Conservation (phyloP, 2,888 invertebrate species). For the Morpho achilles region DNA sequence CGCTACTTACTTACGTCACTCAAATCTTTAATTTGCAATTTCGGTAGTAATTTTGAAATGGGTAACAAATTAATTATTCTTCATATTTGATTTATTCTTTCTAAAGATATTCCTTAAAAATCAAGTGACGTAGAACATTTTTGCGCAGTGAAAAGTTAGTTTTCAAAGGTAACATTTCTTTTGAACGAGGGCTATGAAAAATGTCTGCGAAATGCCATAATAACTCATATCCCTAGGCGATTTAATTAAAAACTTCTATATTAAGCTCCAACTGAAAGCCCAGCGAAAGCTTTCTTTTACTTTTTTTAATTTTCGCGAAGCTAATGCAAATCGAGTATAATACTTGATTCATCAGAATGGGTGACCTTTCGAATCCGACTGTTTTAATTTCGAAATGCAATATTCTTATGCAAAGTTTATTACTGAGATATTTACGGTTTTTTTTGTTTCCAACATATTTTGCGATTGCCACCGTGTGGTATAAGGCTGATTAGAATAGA, state of each 20-base stretch:
- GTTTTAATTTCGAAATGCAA: conserved; percentile 9
- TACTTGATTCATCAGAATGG: conserved; percentile 10
- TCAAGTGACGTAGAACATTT: conserved; percentile 2
- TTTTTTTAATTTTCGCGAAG: conserved; percentile 12
- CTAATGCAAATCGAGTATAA: conserved; percentile 18
- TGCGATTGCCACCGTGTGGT: too few species aligned
- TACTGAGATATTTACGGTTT: conserved; percentile 1
- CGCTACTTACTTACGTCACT: too few species aligned
- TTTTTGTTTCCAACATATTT: neutral
- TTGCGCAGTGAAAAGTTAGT: conserved; percentile 7
- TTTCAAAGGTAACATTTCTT: conserved; percentile 5
- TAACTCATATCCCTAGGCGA: conserved; percentile 17
- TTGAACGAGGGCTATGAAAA: conserved; percentile 4
- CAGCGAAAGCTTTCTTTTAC: conserved; percentile 10
- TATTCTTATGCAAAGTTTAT: conserved; percentile 4
- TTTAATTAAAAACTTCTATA: conserved; percentile 20
- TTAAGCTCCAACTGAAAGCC: conserved; percentile 10
- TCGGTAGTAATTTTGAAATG: too few species aligned
- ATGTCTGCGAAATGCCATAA: conserved; percentile 10
- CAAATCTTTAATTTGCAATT: too few species aligned
- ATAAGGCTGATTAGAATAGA: too few species aligned
- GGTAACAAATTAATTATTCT: too few species aligned
- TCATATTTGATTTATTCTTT: too few species aligned
- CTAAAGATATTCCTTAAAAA: neutral
- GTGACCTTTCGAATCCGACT: conserved; percentile 9